Conservation (phyloP, 2,797 vertebrate species). For the Chaunax sp. region DNA sequence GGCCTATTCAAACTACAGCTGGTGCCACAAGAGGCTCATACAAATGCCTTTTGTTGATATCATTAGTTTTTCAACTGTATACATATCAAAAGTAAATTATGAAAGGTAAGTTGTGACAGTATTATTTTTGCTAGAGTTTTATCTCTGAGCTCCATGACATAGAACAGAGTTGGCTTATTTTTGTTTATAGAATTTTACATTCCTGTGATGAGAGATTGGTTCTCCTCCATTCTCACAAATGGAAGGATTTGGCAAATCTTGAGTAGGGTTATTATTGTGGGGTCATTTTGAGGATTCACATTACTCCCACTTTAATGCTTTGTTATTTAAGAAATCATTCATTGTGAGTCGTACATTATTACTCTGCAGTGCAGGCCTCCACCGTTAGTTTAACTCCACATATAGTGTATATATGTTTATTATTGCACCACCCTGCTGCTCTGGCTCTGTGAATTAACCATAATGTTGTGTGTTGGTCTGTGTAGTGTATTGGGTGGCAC, state of each 20-base stretch:
- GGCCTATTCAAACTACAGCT: slow-evolving; percentile 1
- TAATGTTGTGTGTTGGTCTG: not conserved
- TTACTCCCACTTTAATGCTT: slow-evolving; percentile 8
- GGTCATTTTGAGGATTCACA: slow-evolving; percentile 35
- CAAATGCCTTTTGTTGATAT: too few relatives aligned
- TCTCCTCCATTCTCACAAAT: slow-evolving; percentile 59
- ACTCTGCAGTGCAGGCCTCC: slow-evolving; percentile 8
- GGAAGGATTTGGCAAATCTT: slow-evolving; percentile 63
- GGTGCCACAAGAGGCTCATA: too few relatives aligned
- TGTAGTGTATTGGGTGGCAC: not conserved
- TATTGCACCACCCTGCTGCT: too few relatives aligned
- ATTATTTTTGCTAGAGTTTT: slow-evolving; percentile 32
- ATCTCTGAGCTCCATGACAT: slow-evolving; percentile 40
- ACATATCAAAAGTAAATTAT: too few relatives aligned
- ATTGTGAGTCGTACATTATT: slow-evolving; percentile 11
- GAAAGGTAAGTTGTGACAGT: slow-evolving; percentile 14
- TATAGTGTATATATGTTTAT: too few relatives aligned
- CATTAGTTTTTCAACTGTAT: too few relatives aligned
- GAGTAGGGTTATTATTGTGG: slow-evolving; percentile 41
- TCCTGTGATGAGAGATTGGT: slow-evolving; percentile 57
- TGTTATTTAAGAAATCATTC: slow-evolving; percentile 9
- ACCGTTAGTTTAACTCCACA: not conserved
- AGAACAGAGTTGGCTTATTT: slow-evolving; percentile 34
- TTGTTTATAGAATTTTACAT: slow-evolving; percentile 45
- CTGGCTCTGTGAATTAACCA: not conserved